A percentile compares a stretch with the other conserved stretches of the same genome.
phyloP scores from a whole-genome alignment of 2,888 invertebrate genomes.

The Cancer borealis region DNA sequence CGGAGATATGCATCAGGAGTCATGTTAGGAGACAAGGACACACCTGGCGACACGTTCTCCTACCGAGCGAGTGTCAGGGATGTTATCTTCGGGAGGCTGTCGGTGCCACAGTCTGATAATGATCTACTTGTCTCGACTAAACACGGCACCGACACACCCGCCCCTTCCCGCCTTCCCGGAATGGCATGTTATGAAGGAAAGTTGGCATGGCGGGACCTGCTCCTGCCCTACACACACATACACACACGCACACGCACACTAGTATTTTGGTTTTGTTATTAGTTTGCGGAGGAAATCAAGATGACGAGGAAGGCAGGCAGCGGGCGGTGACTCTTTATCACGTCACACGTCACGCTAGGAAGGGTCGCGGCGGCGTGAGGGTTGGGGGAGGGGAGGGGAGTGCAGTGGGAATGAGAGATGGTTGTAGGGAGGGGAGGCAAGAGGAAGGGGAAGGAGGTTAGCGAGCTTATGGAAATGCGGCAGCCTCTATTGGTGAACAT shows the following conservation, averaged over 20 bases:
- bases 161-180: neutral
- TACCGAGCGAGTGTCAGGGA: constrained; percentile 6
- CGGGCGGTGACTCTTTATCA: neutral
- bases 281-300: neutral
- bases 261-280: neutral
- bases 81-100: constrained; percentile 52
- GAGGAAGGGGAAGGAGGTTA: neutral
- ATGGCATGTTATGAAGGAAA: constrained; percentile 25
- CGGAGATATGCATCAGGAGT: constrained; percentile 42
- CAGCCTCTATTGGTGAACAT: constrained; percentile 7
- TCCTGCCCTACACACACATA: neutral
- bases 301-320: neutral
- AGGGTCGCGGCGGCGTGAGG: neutral
- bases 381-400: neutral
- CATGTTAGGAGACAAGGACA: constrained; percentile 50
- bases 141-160: neutral
- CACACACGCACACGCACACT: constrained; percentile 21
- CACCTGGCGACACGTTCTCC: constrained; percentile 33
- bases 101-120: constrained; percentile 48
- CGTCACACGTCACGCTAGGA: neutral
- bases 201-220: neutral
- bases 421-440: neutral
- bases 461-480: neutral
- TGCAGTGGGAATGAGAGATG: neutral
- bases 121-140: constrained; percentile 47